phyloP scores from a whole-genome alignment of 2,888 invertebrate genomes.

The Dryococelus australis region DNA sequence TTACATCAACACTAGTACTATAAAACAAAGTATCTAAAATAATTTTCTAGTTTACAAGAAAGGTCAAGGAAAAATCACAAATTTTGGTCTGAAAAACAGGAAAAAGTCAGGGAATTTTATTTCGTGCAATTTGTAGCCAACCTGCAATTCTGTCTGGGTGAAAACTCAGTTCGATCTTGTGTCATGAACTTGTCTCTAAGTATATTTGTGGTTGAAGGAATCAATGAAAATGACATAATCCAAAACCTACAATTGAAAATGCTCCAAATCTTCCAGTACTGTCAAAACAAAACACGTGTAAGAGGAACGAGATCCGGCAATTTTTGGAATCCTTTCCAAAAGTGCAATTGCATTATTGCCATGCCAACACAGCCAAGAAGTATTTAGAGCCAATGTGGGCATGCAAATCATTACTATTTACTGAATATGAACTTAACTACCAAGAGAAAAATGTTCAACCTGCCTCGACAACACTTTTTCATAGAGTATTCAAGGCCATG shows the following conservation, averaged over 20 bases:
- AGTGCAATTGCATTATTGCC: not conserved
- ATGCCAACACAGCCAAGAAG: not conserved
- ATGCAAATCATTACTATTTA: not conserved
- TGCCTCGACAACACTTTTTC: not conserved
- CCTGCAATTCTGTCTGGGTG: too few relatives aligned
- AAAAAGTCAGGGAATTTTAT: too few relatives aligned
- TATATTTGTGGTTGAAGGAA: not conserved
- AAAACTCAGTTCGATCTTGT: too few relatives aligned
- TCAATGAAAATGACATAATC: not conserved
- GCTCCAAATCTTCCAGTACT: not conserved
- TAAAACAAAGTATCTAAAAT: too few relatives aligned
- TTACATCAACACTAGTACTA: too few relatives aligned
- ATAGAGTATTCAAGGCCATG: constrained; percentile 1
- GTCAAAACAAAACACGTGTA: not conserved
- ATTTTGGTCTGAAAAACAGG: too few relatives aligned
- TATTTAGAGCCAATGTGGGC: not conserved
- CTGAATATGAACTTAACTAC: not conserved
- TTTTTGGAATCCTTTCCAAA: not conserved
- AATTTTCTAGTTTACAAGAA: too few relatives aligned
- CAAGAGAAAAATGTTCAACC: not conserved
- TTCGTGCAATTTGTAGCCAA: too few relatives aligned
- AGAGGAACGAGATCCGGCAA: not conserved
- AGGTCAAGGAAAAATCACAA: too few relatives aligned
- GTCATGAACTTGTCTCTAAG: too few relatives aligned
- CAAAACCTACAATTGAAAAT: not conserved